phyloP scores from a whole-genome alignment of 1,140 invertebrate species.

The Heterodera schachtii region DNA sequence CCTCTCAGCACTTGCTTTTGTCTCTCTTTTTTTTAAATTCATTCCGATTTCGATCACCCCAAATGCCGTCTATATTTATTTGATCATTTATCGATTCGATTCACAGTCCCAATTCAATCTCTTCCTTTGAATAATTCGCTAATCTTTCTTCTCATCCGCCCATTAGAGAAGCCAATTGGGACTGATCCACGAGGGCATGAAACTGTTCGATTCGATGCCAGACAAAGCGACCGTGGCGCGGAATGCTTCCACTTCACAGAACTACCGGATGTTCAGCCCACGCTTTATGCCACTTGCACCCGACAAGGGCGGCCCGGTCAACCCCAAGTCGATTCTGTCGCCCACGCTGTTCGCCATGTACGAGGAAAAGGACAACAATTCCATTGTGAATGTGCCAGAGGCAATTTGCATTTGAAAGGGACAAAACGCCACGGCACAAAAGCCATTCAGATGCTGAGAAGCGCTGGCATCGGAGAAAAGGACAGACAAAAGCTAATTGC shows the following conservation, averaged over 20 bases:
- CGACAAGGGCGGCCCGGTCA: slow-evolving; percentile 24
- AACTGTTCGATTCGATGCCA: slow-evolving; percentile 15
- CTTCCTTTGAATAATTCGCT: not conserved
- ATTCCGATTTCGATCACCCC: too few relatives aligned
- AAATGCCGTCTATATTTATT: too few relatives aligned
- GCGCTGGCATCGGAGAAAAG: slow-evolving; percentile 6
- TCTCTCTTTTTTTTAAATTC: too few relatives aligned
- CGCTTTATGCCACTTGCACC: slow-evolving; percentile 29
- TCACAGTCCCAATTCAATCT: too few relatives aligned
- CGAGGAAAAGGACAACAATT: slow-evolving; percentile 20
- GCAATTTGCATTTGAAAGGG: not conserved
- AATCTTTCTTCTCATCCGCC: not conserved
- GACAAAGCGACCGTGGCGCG: not conserved
- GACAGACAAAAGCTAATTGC: slow-evolving; percentile 21
- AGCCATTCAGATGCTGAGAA: slow-evolving; percentile 21
- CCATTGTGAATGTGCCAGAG: slow-evolving; percentile 21
- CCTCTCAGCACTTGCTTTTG: too few relatives aligned
- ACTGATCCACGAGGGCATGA: slow-evolving; percentile 16
- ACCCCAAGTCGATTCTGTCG: slow-evolving; percentile 11
- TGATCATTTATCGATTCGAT: too few relatives aligned
- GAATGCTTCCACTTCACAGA: not conserved
- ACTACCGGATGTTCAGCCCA: slow-evolving; percentile 24
- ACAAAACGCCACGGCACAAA: not conserved
- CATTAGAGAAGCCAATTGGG: not conserved
- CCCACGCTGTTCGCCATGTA: slow-evolving; percentile 27